Percentiles rank a stretch among this genome's conserved stretches.
These are phyloP conservation scores for Dicrurus megarhynchus DNA, from an alignment of 2,113 vertebrate genomes.

Conservation along the genomic window DNA sequence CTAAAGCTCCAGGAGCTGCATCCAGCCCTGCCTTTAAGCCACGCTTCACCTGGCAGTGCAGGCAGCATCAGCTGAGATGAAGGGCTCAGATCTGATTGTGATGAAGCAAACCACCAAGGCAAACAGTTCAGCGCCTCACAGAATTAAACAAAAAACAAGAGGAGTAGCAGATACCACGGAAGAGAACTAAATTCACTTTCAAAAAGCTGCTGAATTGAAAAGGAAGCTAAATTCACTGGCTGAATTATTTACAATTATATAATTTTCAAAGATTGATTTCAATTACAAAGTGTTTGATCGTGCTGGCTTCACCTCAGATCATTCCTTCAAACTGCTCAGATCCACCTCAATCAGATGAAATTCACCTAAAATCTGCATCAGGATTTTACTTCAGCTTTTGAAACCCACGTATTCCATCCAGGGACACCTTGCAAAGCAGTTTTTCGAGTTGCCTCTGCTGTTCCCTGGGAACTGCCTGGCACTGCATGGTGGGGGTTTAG, in stretches of 20 bases:
- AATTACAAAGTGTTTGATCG: not conserved
- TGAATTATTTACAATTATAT: not conserved
- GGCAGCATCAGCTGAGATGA: not conserved
- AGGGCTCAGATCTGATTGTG: not conserved
- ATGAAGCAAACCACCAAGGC: not conserved
- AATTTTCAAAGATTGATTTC: not conserved
- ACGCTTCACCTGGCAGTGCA: not conserved
- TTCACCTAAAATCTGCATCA: not conserved
- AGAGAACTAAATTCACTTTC: not conserved
- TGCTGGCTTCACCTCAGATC: not conserved
- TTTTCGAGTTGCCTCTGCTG: not conserved
- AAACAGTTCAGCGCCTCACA: not conserved
- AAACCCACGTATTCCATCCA: not conserved
- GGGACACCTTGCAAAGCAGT: not conserved
- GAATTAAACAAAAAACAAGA: not conserved
- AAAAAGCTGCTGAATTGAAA: not conserved
- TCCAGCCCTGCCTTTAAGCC: not conserved
- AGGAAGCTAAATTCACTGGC: not conserved
- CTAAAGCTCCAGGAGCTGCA: not conserved
- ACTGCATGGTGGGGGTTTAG: accelerated
- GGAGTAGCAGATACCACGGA: not conserved
- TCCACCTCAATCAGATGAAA: not conserved
- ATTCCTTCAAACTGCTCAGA: not conserved
- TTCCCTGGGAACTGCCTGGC: not conserved
- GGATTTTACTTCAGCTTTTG: not conserved